These are phyloP conservation scores for Petrolisthes cinctipes DNA, from an alignment of 2,888 invertebrate genomes.

Conservation along the genomic window DNA sequence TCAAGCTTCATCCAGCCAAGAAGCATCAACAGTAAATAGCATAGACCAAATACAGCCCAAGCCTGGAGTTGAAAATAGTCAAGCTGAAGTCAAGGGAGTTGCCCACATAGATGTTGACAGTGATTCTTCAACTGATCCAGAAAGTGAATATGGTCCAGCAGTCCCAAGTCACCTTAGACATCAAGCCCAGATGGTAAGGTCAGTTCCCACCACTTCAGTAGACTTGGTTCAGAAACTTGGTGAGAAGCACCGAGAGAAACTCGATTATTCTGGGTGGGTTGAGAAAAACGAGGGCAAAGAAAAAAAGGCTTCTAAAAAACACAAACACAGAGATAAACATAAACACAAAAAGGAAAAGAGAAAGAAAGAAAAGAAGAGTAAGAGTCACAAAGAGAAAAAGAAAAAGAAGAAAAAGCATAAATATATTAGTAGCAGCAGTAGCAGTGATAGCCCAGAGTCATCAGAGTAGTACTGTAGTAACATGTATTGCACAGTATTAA, in stretches of 20 bases:
- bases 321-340: slow-evolving; percentile 68
- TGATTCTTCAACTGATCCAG: slow-evolving; percentile 44
- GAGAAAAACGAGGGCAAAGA: slow-evolving; percentile 66
- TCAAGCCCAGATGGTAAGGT: slow-evolving; percentile 33
- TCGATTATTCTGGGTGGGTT: slow-evolving; percentile 30
- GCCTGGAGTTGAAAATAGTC: neutral
- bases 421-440: slow-evolving; percentile 19
- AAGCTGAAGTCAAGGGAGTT: neutral
- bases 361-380: slow-evolving; percentile 64
- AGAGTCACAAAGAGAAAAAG: slow-evolving; percentile 63
- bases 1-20: neutral
- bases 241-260: neutral
- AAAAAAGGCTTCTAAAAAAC: slow-evolving; percentile 70
- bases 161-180: slow-evolving; percentile 55
- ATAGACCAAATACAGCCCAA: neutral
- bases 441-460: slow-evolving; percentile 11
- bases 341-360: slow-evolving; percentile 68
- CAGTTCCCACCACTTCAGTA: neutral
- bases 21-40: neutral
- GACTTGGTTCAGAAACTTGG: neutral
- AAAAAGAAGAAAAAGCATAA: slow-evolving; percentile 44
- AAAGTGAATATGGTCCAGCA: slow-evolving; percentile 59
- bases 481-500: no score
- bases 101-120: slow-evolving; percentile 11
- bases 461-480: neutral